Evolutionary conservation across 2,113 vertebrate species (phyloP).

Genomic region (Hydrochoerus hydrochaeris): DNA sequence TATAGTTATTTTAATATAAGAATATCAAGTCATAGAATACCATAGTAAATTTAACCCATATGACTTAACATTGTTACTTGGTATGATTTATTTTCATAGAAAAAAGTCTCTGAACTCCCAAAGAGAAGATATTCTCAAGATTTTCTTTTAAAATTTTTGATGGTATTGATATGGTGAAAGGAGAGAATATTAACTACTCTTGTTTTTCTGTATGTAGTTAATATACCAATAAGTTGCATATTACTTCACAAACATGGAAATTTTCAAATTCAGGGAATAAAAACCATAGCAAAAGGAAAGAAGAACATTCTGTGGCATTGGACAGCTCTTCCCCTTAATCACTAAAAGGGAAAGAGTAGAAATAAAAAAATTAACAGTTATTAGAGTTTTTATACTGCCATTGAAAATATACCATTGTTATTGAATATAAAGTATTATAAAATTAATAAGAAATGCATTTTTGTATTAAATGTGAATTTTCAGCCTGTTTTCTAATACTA

Average conservation of each 20-base stretch:
- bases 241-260: background rate
- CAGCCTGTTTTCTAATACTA: conserved; percentile 81
- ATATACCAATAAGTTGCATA: background rate
- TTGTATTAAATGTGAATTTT: conserved; percentile 76
- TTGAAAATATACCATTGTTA: background rate
- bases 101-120: background rate
- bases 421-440: conserved; percentile 15
- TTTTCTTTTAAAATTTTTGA: background rate
- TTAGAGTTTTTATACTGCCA: background rate
- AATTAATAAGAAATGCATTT: conserved; percentile 33
- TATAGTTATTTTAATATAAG: conserved; percentile 13
- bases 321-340: background rate
- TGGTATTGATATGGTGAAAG: background rate
- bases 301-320: background rate
- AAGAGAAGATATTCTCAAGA: background rate
- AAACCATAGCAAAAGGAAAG: background rate
- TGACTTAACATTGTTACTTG: background rate
- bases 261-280: background rate
- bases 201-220: background rate
- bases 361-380: background rate
- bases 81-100: background rate
- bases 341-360: background rate
- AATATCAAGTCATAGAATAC: background rate
- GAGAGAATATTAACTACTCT: background rate
- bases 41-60: background rate